Evolutionary conservation across 2,113 vertebrate genomes (phyloP).

Genomic region (Hypocryptadius cinnamomeus): DNA sequence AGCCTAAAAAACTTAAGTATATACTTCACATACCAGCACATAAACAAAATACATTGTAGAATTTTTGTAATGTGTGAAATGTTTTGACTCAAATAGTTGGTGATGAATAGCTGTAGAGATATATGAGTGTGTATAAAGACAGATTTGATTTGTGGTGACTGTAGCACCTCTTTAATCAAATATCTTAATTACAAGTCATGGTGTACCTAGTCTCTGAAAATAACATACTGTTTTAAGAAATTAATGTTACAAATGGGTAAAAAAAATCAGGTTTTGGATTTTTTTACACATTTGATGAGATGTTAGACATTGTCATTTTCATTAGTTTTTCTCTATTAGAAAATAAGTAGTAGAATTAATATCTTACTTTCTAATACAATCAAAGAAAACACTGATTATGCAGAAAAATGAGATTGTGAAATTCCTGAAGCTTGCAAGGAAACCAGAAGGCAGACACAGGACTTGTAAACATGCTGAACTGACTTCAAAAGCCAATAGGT

Average conservation of each 20-base stretch:
- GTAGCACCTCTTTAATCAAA: neutral
- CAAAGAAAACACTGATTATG: neutral
- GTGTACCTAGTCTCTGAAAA: neutral
- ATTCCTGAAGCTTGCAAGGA: neutral
- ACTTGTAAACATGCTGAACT: neutral
- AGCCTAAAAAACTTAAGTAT: neutral
- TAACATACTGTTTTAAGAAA: neutral
- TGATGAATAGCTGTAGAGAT: neutral
- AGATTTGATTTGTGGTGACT: neutral
- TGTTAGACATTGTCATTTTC: neutral
- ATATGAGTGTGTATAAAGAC: neutral
- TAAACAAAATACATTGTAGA: neutral
- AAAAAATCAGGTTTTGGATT: neutral
- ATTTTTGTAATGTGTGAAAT: neutral
- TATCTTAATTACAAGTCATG: neutral
- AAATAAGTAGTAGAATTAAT: neutral
- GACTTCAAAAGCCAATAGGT: neutral
- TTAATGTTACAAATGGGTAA: neutral
- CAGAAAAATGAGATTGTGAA: neutral
- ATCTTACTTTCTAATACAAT: neutral
- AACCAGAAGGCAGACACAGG: neutral
- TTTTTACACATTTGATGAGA: neutral
- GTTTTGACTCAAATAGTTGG: neutral
- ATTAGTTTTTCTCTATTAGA: neutral
- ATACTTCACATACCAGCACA: neutral